Evolutionary conservation across 2,797 vertebrate species (phyloP).

Genomic region (Jordanella pulchra): DNA sequence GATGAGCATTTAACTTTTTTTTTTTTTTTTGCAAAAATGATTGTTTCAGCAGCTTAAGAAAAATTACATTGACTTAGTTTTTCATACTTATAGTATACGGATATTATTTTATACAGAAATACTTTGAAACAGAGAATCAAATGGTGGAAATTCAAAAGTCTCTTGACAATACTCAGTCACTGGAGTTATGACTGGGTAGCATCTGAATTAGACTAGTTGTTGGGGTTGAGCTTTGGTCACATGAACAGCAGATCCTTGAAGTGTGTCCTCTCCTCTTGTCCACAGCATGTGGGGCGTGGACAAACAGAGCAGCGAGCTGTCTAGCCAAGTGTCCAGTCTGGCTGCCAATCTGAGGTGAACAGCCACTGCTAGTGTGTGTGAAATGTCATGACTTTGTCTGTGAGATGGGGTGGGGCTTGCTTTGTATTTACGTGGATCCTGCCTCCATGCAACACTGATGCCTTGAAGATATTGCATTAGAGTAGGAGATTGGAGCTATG

Average conservation of each 20-base stretch:
- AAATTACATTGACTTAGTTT: not conserved
- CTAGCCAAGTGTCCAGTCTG: conserved; percentile 85
- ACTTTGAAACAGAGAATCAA: not conserved
- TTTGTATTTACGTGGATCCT: conserved; percentile 6
- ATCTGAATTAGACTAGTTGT: not conserved
- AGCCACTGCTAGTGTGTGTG: conserved; percentile 70
- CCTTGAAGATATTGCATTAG: not conserved
- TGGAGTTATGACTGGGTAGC: not conserved
- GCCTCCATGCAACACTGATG: conserved; percentile 3
- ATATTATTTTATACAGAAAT: not conserved
- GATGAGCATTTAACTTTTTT: not conserved
- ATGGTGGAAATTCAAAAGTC: not conserved
- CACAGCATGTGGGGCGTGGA: conserved; percentile 87
- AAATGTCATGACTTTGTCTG: conserved; percentile 66
- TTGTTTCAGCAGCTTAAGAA: not conserved
- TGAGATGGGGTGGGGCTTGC: conserved; percentile 18
- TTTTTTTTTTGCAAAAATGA: not conserved
- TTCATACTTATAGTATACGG: not conserved
- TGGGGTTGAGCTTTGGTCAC: conserved; percentile 30
- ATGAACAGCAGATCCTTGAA: conserved; percentile 68
- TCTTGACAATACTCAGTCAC: not conserved
- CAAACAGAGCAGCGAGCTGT: conserved; percentile 85
- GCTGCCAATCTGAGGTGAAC: conserved; percentile 86
- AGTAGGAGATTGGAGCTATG: not conserved
- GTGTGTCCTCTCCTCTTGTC: conserved; percentile 80